These are phyloP conservation scores for Stramonita haemastoma DNA, from an alignment of 2,888 invertebrate species.

Conservation along the genomic window DNA sequence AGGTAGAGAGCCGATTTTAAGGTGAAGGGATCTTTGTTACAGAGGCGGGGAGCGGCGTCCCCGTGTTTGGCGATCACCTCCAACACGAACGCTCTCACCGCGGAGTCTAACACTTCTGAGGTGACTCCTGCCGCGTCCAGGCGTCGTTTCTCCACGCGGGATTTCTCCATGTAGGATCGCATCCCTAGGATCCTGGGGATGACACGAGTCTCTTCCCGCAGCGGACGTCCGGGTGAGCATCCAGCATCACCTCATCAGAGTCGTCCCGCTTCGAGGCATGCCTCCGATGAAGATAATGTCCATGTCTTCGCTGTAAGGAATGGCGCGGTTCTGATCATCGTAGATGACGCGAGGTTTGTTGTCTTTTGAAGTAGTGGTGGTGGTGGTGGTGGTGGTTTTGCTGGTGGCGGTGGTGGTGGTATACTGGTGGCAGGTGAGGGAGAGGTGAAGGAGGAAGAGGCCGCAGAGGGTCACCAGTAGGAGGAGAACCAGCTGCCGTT, in stretches of 20 bases:
- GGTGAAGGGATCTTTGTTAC: constrained; percentile 99
- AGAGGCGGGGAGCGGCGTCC: constrained; percentile 93
- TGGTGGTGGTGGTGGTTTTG: neutral
- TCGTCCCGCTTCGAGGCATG: constrained; percentile 97
- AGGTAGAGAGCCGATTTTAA: constrained; percentile 97
- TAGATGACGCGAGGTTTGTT: neutral
- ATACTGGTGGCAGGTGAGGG: neutral
- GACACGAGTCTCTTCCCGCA: constrained; percentile 96
- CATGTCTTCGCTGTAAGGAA: constrained; percentile 88
- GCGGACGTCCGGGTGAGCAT: constrained; percentile 97
- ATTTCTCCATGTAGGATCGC: constrained; percentile 95
- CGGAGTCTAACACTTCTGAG: constrained; percentile 93
- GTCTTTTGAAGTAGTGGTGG: neutral
- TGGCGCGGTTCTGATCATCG: constrained; percentile 51
- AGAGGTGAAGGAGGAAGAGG: neutral
- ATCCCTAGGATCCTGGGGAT: constrained; percentile 97
- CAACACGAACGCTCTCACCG: constrained; percentile 96
- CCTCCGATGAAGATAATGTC: constrained; percentile 90
- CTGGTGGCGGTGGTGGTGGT: neutral
- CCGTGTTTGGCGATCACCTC: constrained; percentile 88
- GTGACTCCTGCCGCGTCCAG: constrained; percentile 81
- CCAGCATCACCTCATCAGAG: constrained; percentile 98
- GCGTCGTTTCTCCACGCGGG: constrained; percentile 78
- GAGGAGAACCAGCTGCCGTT: too few species aligned
- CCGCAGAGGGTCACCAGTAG: neutral